Conservation (phyloP, 2,888 invertebrate genomes). For the Celastrina argiolus region DNA sequence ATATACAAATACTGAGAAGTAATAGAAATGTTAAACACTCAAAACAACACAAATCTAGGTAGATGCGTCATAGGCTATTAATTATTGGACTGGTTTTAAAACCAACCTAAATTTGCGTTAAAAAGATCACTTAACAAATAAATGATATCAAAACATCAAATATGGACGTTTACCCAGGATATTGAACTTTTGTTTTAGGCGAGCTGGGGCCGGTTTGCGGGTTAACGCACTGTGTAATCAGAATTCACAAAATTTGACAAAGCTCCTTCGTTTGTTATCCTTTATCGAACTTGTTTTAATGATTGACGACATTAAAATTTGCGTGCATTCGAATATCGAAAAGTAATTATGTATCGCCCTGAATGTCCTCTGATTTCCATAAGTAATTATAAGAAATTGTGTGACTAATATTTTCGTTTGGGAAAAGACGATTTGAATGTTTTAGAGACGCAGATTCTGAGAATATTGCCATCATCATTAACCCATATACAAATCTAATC, state of each 20-base stretch:
- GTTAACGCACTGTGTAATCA: slow-evolving; percentile 65
- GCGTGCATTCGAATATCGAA: slow-evolving; percentile 35
- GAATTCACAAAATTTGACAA: slow-evolving; percentile 60
- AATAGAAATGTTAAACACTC: too few relatives aligned
- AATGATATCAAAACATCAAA: slow-evolving; percentile 40
- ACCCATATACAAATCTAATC: slow-evolving; percentile 4
- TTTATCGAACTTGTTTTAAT: slow-evolving; percentile 57
- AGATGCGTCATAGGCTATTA: neutral
- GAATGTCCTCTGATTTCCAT: slow-evolving; percentile 32
- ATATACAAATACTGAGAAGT: too few relatives aligned
- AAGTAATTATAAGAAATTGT: neutral
- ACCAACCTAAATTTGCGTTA: neutral
- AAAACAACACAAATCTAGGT: neutral
- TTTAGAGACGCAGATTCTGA: slow-evolving; percentile 15
- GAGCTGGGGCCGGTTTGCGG: slow-evolving; percentile 68
- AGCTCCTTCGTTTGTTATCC: slow-evolving; percentile 57
- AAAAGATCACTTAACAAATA: slow-evolving; percentile 30
- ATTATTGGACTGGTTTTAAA: neutral
- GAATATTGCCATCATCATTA: slow-evolving; percentile 9
- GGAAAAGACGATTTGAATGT: neutral
- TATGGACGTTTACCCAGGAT: slow-evolving; percentile 62
- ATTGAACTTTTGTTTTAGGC: slow-evolving; percentile 62
- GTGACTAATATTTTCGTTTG: neutral
- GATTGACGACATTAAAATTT: slow-evolving; percentile 53
- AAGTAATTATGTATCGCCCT: slow-evolving; percentile 33